Evolutionary conservation across 2,888 invertebrate genomes (phyloP), one percentile per base, ranked within the genome.

Genomic region (Mesochorus sp.): DNA sequence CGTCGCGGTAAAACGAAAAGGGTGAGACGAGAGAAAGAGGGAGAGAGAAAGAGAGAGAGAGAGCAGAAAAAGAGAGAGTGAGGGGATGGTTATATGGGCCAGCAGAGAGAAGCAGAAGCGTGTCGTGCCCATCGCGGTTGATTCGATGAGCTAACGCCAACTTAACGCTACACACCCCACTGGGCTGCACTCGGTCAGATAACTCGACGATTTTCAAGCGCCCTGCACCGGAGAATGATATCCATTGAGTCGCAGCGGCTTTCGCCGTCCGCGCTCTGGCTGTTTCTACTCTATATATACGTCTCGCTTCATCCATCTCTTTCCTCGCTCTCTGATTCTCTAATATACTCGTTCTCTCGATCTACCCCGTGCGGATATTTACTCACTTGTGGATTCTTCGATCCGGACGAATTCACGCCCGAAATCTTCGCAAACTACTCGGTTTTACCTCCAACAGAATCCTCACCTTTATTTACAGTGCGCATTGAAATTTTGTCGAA

Each of bases 121-220:
- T 82, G 82, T 82, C 82, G 84, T 80, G 67, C 84, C 84, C 82
- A 83, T 83, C 84, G 83, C 82, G 82, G 79, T 81, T 84, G 86
- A 87, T 86, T 85, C 87, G 87, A 87, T 85, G 87, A 86, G 85
- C 85, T 86, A 87, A 86, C 85, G 85, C 85, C 86, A 88, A 88
- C 87, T 88, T 88, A 87, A 88, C 88, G 88, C 88, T 88, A 88
- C 87, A 87, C 88, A 87, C 87, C 85, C 87, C 88, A 88, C 84
- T 88, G 87, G 81, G 84, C 85, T 82, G 85, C 85, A 86, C 87
- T 88, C 88, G 87, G 88, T 88, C 87, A 86, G 88, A 86, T 86
- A 88, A 88, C 86, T 87, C 87, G 85, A 83, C 86, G 84, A 87
- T 87, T 87, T 87, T 87, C 86, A 83, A 85, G 85, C 84, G 80